Conservation (phyloP, 2,888 invertebrate genomes). For the Melitaea athalia region DNA sequence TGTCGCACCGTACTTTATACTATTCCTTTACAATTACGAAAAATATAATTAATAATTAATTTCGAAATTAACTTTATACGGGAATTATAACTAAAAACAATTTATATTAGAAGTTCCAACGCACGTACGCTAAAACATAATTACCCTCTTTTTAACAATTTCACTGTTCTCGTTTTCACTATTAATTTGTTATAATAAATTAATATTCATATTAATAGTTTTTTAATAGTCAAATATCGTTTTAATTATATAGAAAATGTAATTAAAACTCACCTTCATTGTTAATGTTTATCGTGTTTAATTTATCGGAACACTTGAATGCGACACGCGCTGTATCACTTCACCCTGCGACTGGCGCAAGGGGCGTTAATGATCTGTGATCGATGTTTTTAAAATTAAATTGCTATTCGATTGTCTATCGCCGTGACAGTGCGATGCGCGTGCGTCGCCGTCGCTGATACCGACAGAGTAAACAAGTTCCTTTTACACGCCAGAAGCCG, state of each 20-base stretch:
- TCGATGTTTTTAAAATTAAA: conserved; percentile 29
- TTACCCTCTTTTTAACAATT: neutral
- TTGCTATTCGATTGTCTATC: conserved; percentile 31
- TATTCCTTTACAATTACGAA: neutral
- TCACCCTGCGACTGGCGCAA: conserved; percentile 31
- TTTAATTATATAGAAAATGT: neutral
- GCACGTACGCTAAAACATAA: neutral
- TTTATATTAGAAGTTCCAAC: neutral
- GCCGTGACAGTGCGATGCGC: conserved; percentile 31
- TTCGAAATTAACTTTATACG: neutral
- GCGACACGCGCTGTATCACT: conserved; percentile 30
- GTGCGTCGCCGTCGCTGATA: conserved; percentile 39
- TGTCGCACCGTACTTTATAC: conserved; percentile 1
- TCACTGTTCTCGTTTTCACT: neutral
- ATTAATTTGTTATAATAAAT: neutral
- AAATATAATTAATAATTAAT: neutral
- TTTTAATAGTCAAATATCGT: too few species aligned
- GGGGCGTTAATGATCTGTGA: conserved; percentile 35
- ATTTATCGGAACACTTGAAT: conserved; percentile 12
- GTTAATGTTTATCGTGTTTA: conserved; percentile 17
- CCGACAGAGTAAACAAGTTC: conserved; percentile 39
- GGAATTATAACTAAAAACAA: neutral
- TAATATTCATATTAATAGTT: too few species aligned
- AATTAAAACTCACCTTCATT: conserved; percentile 39
- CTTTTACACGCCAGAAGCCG: conserved; percentile 35